Base-by-base conservation (phyloP, 2,113 vertebrate species). In the Castor canadensis region DNA sequence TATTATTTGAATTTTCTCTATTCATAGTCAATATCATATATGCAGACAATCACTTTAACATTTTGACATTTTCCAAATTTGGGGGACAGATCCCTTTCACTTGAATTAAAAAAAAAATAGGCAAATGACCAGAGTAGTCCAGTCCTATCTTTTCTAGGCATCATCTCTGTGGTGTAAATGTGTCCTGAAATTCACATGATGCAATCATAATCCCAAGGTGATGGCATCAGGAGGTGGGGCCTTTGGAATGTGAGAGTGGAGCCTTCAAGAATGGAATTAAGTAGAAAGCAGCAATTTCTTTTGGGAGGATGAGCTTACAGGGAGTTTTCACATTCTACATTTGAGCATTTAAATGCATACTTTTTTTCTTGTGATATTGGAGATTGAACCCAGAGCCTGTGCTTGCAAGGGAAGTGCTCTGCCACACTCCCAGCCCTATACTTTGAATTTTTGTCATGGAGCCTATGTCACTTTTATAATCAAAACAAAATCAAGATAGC, bases 401-500 rank as follows among this genome's bases (percentile, higher is more conserved):
- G 26, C 35, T 69, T 66, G 10, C 0, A 28, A 10, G 38, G 15
- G 7, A 58, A n/a, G 20, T 62, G 24, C n/a, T n/a, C n/a, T n/a
- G n/a, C n/a, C n/a, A n/a, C 26, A 69, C 62, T n/a, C 40, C 49
- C 73, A 40, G 84, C 93, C 60, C 30, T n/a, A 17, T 32, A 77
- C 26, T 87, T 58, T 90, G 22, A 77, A 73, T 89, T 81, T 76
- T 91, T 83, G 47, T 87, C 62, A 73, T 30, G 30, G 38, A 92
- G 32, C 43, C 45, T 86, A 64, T 30, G 79, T 54, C 76, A 77
- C 19, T 88, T 90, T 85, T 92, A 83, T 20, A 49, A 40, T 67
- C 54, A 93, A 87, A 92, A 79, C 40, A 77, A 92, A 96, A 83
- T n/a, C 26, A 87, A 45, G 40, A 20, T 19, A 72, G 13, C 54